phyloP scores from a whole-genome alignment of 2,113 vertebrate genomes.

The Solea senegalensis region DNA sequence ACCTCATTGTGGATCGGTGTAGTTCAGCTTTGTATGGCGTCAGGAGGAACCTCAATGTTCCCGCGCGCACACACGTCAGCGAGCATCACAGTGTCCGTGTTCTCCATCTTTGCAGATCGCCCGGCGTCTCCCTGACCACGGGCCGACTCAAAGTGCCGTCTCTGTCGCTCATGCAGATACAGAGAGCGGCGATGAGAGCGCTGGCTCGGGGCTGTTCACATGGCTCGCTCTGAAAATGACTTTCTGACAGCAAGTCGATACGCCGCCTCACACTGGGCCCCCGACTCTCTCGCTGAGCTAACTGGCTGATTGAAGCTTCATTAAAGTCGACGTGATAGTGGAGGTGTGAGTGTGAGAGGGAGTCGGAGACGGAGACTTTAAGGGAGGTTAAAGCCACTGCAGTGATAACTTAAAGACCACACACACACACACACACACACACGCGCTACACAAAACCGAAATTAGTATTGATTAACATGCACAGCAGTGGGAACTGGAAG shows the following conservation, averaged over 20 bases:
- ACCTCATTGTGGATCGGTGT: conserved; percentile 23
- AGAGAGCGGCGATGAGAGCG: conserved; percentile 56
- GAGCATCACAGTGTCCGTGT: too few relatives aligned
- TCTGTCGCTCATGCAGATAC: conserved; percentile 53
- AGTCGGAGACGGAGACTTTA: conserved; percentile 16
- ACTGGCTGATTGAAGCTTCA: conserved; percentile 73
- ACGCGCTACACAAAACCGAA: conserved; percentile 38
- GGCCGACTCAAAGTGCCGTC: conserved; percentile 16
- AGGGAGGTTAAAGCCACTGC: conserved; percentile 52
- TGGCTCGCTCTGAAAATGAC: conserved; percentile 73
- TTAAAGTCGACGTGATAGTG: conserved; percentile 58
- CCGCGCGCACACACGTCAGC: too few relatives aligned
- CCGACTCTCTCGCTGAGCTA: conserved; percentile 58
- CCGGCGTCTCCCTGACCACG: conserved; percentile 31
- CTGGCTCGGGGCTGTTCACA: conserved; percentile 58
- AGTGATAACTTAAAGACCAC: conserved; percentile 60
- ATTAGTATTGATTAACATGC: conserved; percentile 68
- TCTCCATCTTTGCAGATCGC: not conserved
- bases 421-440: conserved; percentile 18
- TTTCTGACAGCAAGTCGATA: conserved; percentile 78
- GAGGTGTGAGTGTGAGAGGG: not conserved
- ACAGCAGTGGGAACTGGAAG: conserved; percentile 41
- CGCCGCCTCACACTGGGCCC: conserved; percentile 53
- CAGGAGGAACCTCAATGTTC: conserved; percentile 16
- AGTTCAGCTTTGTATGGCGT: conserved; percentile 20